These are phyloP conservation scores for Aphis craccivora DNA, from an alignment of 1,140 invertebrate species.

Conservation along the genomic window DNA sequence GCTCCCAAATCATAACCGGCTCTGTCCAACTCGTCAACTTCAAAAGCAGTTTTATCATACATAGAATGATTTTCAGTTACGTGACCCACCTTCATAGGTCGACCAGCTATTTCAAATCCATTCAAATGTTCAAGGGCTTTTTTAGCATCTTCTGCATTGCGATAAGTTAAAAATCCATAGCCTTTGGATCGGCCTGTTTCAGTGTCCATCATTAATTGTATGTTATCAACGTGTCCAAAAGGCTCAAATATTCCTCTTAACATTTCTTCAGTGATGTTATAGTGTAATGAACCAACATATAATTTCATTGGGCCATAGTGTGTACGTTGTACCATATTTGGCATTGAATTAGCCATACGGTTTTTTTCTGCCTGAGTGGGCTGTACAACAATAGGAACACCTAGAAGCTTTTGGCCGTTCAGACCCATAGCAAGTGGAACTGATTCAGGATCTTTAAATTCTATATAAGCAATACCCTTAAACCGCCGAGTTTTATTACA, in stretches of 20 bases:
- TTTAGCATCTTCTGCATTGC: slow-evolving; percentile 97
- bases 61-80: slow-evolving; percentile 92
- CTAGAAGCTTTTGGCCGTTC: slow-evolving; percentile 94
- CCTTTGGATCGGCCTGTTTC: slow-evolving; percentile 96
- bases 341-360: slow-evolving; percentile 85
- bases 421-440: slow-evolving; percentile 96
- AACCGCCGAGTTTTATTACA: slow-evolving; percentile 99
- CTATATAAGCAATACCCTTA: slow-evolving; percentile 99
- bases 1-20: slow-evolving; percentile 93
- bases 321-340: slow-evolving; percentile 81
- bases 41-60: slow-evolving; percentile 72
- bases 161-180: slow-evolving; percentile 97
- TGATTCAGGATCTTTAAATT: slow-evolving; percentile 98
- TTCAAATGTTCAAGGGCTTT: slow-evolving; percentile 98
- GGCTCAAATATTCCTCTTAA: slow-evolving; percentile 97
- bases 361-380: slow-evolving; percentile 99
- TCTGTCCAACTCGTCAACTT: slow-evolving; percentile 88
- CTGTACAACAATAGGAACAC: slow-evolving; percentile 97
- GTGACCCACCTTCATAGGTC: slow-evolving; percentile 99
- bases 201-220: slow-evolving; percentile 94
- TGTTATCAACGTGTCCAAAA: slow-evolving; percentile 98
- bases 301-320: slow-evolving; percentile 91
- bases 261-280: slow-evolving; percentile 99
- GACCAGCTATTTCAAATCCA: slow-evolving; percentile 97
- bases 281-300: slow-evolving; percentile 97